Percentiles rank a stretch among this genome's conserved stretches.
Evolutionary conservation across 1,140 invertebrate genomes (phyloP).

Genomic region (Episyrphus balteatus): DNA sequence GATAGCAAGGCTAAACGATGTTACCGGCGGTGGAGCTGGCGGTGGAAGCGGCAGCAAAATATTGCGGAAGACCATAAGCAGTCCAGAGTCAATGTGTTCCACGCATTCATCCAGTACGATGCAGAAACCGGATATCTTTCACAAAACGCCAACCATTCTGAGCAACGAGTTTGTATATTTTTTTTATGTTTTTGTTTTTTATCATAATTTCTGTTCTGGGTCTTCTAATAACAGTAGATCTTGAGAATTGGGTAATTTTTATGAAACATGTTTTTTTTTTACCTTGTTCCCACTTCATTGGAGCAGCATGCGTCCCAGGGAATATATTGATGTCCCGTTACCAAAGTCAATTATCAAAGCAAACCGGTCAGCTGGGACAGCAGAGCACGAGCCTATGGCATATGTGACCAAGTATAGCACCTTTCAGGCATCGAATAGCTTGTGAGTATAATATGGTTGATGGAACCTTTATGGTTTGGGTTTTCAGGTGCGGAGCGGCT

Average conservation of each 20-base stretch:
- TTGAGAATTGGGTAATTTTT: too few relatives aligned
- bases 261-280: too few relatives aligned
- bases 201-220: too few relatives aligned
- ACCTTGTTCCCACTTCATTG: not conserved
- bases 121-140: not conserved
- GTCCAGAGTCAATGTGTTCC: not conserved
- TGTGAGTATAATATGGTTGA: constrained; percentile 15
- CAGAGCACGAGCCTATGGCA: constrained; percentile 11
- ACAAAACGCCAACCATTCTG: constrained; percentile 9
- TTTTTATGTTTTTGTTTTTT: too few relatives aligned
- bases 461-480: too few relatives aligned
- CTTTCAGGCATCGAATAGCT: constrained; percentile 30
- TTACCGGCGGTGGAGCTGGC: constrained; percentile 9
- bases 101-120: not conserved
- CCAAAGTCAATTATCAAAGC: constrained; percentile 33
- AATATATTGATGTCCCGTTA: constrained; percentile 36
- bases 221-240: too few relatives aligned
- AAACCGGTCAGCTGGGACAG: constrained; percentile 12
- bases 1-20: constrained; percentile 20
- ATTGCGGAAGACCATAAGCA: not conserved
- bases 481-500: too few relatives aligned
- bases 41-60: constrained; percentile 12
- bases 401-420: constrained; percentile 33
- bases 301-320: constrained; percentile 19
- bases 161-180: not conserved